Evolutionary conservation across 2,888 invertebrate species (phyloP).

Genomic region (Chrysomela aeneicollis): DNA sequence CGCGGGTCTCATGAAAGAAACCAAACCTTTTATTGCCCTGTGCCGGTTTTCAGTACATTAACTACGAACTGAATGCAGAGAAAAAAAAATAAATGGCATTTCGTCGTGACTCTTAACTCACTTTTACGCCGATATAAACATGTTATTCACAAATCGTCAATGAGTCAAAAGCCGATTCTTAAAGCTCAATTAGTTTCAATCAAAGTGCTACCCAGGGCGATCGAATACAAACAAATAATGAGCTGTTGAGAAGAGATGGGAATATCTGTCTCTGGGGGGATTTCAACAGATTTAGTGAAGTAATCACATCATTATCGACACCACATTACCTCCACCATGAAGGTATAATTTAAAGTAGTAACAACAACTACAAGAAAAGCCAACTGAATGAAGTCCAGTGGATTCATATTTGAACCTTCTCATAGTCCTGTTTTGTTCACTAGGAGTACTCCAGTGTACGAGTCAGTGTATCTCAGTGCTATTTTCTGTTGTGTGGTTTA

Average conservation of each 20-base stretch:
- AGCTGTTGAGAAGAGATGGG: not conserved
- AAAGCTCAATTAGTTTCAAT: constrained; percentile 23
- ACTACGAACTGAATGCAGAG: constrained; percentile 19
- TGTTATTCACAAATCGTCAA: constrained; percentile 32
- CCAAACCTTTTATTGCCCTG: constrained; percentile 21
- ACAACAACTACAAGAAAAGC: too few relatives aligned
- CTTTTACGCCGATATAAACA: constrained; percentile 22
- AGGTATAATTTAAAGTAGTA: too few relatives aligned
- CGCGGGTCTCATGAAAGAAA: constrained; percentile 22
- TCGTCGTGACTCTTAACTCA: constrained; percentile 29
- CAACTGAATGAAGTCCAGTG: too few relatives aligned
- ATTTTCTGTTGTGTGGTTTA: too few relatives aligned
- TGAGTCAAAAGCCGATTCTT: constrained; percentile 20
- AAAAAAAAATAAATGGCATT: constrained; percentile 29
- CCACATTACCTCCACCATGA: too few relatives aligned
- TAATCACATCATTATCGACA: too few relatives aligned
- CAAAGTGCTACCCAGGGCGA: constrained; percentile 12
- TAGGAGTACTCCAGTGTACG: too few relatives aligned
- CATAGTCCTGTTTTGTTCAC: too few relatives aligned
- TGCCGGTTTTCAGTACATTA: constrained; percentile 26
- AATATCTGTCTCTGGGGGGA: not conserved
- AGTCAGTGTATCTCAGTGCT: too few relatives aligned
- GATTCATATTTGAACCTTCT: too few relatives aligned
- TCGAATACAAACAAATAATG: not conserved
- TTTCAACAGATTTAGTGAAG: too few relatives aligned